Evolutionary conservation across 2,888 invertebrate genomes (phyloP).

Genomic region (Archips crataeganus): DNA sequence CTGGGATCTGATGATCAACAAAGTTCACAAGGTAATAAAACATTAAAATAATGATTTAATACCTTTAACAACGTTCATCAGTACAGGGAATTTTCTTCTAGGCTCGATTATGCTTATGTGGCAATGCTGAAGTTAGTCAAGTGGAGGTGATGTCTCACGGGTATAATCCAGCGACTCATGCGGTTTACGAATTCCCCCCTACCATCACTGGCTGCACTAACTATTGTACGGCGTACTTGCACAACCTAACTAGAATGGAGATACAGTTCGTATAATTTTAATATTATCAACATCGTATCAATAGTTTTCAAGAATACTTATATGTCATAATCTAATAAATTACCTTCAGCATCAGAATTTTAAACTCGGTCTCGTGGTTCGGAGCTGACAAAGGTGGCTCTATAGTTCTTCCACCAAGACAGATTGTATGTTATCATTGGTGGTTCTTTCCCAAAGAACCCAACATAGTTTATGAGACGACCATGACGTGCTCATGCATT

Average conservation of each 20-base stretch:
- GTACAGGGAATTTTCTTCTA: constrained; percentile 44
- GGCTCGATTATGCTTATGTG: constrained; percentile 67
- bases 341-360: constrained; percentile 68
- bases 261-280: constrained; percentile 66
- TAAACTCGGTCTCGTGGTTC: constrained; percentile 71
- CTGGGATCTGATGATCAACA: constrained; percentile 76
- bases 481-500: constrained; percentile 72
- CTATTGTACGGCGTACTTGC: constrained; percentile 73
- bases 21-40: constrained; percentile 65
- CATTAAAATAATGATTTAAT: neutral
- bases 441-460: constrained; percentile 77
- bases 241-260: constrained; percentile 78
- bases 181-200: constrained; percentile 75
- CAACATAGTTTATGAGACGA: constrained; percentile 72
- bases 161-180: constrained; percentile 69
- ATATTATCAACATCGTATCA: neutral
- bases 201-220: constrained; percentile 78
- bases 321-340: neutral
- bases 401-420: constrained; percentile 71
- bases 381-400: constrained; percentile 72
- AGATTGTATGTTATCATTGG: constrained; percentile 73
- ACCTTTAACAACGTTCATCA: neutral
- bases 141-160: constrained; percentile 79
- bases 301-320: neutral
- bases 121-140: constrained; percentile 73